Evolutionary conservation across 2,797 vertebrate genomes (phyloP).

Genomic region (Urosaurus nigricauda): DNA sequence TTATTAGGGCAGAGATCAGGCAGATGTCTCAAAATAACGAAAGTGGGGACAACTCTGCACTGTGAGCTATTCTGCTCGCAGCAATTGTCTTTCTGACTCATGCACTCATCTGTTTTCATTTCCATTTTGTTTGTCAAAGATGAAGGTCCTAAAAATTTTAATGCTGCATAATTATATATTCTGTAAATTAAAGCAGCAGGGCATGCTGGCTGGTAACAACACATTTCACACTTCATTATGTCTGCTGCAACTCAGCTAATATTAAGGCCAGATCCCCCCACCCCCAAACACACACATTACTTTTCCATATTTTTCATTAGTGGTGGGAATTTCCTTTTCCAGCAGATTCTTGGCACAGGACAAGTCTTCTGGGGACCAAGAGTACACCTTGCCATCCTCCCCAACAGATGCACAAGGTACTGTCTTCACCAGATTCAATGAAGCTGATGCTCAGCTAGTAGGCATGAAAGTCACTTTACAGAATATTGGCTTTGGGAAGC

Average conservation of each 20-base stretch:
- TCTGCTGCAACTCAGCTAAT: slow-evolving; percentile 61
- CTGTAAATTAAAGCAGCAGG: slow-evolving; percentile 77
- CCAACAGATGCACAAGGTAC: background rate
- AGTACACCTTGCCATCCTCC: too few species aligned
- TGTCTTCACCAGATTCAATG: background rate
- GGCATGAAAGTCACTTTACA: background rate
- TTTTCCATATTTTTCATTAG: background rate
- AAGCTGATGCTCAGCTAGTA: background rate
- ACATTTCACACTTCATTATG: slow-evolving; percentile 77
- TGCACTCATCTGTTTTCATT: slow-evolving; percentile 71
- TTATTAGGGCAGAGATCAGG: slow-evolving; percentile 44
- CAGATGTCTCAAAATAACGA: slow-evolving; percentile 58
- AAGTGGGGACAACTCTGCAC: slow-evolving; percentile 52
- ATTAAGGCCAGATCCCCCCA: slow-evolving; percentile 43
- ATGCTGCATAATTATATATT: slow-evolving; percentile 76
- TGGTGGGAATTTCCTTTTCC: background rate
- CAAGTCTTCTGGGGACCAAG: background rate
- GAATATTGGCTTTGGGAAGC: background rate
- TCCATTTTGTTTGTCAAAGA: slow-evolving; percentile 70
- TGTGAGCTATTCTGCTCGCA: slow-evolving; percentile 50
- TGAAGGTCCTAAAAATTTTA: slow-evolving; percentile 73
- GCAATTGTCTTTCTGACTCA: slow-evolving; percentile 54
- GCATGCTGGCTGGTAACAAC: slow-evolving; percentile 67
- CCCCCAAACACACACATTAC: background rate
- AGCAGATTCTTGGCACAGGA: background rate